Percentiles rank a stretch among this genome's conserved stretches.
Evolutionary conservation across 2,113 vertebrate species (phyloP).

Genomic region (Heterotis niloticus): DNA sequence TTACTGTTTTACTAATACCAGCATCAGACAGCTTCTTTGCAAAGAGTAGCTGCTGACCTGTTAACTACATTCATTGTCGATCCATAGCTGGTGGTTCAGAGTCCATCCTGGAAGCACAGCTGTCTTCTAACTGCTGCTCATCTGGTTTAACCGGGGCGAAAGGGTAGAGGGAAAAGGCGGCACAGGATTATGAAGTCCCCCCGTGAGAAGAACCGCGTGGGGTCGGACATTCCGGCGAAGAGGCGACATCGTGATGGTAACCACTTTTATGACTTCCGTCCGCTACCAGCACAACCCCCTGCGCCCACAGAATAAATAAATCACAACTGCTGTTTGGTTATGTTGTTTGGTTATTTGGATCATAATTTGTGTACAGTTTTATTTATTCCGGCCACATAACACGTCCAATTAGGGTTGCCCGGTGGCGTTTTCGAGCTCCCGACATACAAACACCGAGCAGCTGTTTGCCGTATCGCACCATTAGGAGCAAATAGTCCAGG

Average conservation of each 20-base stretch:
- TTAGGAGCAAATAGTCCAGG: slow-evolving; percentile 53
- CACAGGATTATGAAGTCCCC: slow-evolving; percentile 60
- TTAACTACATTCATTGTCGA: no score
- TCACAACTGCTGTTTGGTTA: background rate
- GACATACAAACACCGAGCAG: slow-evolving; percentile 33
- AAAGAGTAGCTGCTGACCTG: no score
- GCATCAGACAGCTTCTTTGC: no score
- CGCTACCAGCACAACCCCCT: background rate
- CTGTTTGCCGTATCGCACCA: slow-evolving; percentile 45
- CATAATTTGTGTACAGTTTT: slow-evolving; percentile 1
- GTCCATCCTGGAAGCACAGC: no score
- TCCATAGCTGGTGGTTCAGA: no score
- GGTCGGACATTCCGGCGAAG: slow-evolving; percentile 60
- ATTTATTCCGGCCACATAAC: background rate
- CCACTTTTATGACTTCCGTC: slow-evolving; percentile 68
- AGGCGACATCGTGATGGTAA: slow-evolving; percentile 64
- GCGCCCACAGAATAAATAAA: no score
- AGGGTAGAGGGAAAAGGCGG: slow-evolving; percentile 43
- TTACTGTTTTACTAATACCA: no score
- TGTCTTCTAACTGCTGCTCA: background rate
- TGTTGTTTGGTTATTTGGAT: slow-evolving; percentile 3
- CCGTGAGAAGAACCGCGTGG: slow-evolving; percentile 60
- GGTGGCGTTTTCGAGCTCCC: slow-evolving; percentile 20
- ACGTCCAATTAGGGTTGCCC: slow-evolving; percentile 32
- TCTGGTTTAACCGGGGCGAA: slow-evolving; percentile 43